phyloP scores from a whole-genome alignment of 2,888 invertebrate genomes.

The Eulithis prunata region DNA sequence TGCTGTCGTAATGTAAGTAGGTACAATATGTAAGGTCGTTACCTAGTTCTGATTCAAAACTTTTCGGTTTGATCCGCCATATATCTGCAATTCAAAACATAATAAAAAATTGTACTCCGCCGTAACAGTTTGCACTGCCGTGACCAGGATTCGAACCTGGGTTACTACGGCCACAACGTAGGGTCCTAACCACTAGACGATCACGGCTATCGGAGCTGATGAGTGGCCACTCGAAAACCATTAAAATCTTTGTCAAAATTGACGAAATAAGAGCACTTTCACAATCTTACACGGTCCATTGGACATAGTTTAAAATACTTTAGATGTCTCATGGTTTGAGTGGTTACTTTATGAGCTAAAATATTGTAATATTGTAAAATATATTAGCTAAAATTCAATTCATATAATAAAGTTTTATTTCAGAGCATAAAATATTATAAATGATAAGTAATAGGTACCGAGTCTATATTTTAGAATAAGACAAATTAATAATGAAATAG shows the following conservation, averaged over 20 bases:
- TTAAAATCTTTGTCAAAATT: slow-evolving; percentile 26
- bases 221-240: slow-evolving; percentile 34
- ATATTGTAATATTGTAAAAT: too few relatives aligned
- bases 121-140: slow-evolving; percentile 75
- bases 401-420: too few relatives aligned
- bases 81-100: too few relatives aligned
- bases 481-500: too few relatives aligned
- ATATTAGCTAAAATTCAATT: too few relatives aligned
- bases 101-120: slow-evolving; percentile 46
- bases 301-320: slow-evolving; percentile 19
- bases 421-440: too few relatives aligned
- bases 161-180: slow-evolving; percentile 90
- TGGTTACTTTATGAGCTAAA: slow-evolving; percentile 7
- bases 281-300: slow-evolving; percentile 41
- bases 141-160: slow-evolving; percentile 91
- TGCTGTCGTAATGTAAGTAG: too few relatives aligned
- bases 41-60: too few relatives aligned
- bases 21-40: too few relatives aligned
- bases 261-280: slow-evolving; percentile 43
- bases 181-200: slow-evolving; percentile 90
- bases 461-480: too few relatives aligned
- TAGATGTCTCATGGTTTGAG: slow-evolving; percentile 13
- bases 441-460: too few relatives aligned
- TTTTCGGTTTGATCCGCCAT: too few relatives aligned
- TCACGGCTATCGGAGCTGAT: slow-evolving; percentile 84